These are phyloP conservation scores for Lymantria dispar DNA, from an alignment of 2,888 invertebrate species.

Conservation along the genomic window DNA sequence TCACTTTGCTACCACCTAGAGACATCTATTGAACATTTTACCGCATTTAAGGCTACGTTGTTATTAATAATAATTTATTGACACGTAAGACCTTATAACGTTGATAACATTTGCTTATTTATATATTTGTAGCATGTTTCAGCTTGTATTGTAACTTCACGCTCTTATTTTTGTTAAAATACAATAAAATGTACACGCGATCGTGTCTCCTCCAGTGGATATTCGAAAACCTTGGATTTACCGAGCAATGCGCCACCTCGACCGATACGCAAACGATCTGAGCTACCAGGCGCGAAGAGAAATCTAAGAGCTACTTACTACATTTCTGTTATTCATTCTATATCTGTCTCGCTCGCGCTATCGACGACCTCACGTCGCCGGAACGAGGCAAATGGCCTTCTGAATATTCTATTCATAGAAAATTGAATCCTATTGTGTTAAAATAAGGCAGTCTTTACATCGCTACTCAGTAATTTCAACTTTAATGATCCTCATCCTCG, in stretches of 20 bases:
- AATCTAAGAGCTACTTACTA: slow-evolving; percentile 11
- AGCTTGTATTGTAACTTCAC: background rate
- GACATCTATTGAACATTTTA: slow-evolving; percentile 6
- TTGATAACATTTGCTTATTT: background rate
- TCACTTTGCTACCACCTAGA: background rate
- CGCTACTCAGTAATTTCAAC: slow-evolving; percentile 26
- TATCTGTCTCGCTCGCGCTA: slow-evolving; percentile 55
- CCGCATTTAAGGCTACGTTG: background rate
- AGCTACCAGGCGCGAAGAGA: slow-evolving; percentile 64
- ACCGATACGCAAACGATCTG: slow-evolving; percentile 79
- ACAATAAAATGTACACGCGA: slow-evolving; percentile 17
- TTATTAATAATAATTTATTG: too few species aligned
- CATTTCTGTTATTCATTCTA: slow-evolving; percentile 22
- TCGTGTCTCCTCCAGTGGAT: slow-evolving; percentile 24
- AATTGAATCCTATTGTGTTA: slow-evolving; percentile 27
- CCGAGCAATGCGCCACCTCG: slow-evolving; percentile 76
- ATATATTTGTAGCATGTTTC: background rate
- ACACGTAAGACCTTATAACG: background rate
- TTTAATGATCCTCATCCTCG: slow-evolving; percentile 47
- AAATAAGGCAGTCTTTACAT: slow-evolving; percentile 38
- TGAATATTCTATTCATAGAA: slow-evolving; percentile 29
- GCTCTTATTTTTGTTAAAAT: background rate
- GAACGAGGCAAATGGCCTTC: slow-evolving; percentile 54
- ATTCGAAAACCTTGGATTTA: slow-evolving; percentile 1
- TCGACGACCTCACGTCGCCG: slow-evolving; percentile 45